phyloP scores from a whole-genome alignment of 2,888 invertebrate genomes.

The Mesoligia furuncula region DNA sequence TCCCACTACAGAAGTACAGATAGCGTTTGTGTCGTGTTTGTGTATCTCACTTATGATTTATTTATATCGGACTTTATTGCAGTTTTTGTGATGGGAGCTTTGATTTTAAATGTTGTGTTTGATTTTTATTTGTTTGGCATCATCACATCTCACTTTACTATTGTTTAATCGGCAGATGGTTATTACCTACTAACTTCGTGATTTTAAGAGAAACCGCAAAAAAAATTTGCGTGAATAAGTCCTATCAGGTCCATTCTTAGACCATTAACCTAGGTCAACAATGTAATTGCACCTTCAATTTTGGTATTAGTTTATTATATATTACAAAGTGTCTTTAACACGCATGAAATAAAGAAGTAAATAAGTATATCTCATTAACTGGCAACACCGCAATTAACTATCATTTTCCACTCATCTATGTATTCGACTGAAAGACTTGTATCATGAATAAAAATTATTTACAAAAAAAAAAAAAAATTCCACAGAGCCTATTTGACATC shows the following conservation, averaged over 20 bases:
- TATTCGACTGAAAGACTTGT: too few relatives aligned
- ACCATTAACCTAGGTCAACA: not conserved
- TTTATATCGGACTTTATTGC: conserved; percentile 31
- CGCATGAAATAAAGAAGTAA: not conserved
- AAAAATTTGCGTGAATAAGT: not conserved
- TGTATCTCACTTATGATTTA: conserved; percentile 37
- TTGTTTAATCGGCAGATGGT: not conserved
- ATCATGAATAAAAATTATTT: too few relatives aligned
- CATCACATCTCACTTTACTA: not conserved
- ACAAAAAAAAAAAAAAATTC: not conserved
- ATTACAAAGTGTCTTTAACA: not conserved
- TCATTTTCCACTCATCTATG: not conserved
- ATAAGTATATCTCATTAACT: not conserved
- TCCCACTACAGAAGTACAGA: conserved; percentile 32
- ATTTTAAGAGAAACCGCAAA: not conserved
- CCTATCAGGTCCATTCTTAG: not conserved
- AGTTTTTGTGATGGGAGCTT: conserved; percentile 25
- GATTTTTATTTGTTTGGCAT: not conserved
- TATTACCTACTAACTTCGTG: not conserved
- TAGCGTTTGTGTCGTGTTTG: conserved; percentile 37
- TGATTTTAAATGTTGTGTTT: conserved; percentile 11
- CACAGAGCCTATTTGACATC: not conserved
- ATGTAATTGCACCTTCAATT: not conserved
- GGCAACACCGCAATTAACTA: not conserved
- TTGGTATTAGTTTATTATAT: not conserved